A percentile compares a stretch with the other conserved stretches of the same genome.
Evolutionary conservation across 2,888 invertebrate species (phyloP).

Genomic region (Subacronicta megacephala): DNA sequence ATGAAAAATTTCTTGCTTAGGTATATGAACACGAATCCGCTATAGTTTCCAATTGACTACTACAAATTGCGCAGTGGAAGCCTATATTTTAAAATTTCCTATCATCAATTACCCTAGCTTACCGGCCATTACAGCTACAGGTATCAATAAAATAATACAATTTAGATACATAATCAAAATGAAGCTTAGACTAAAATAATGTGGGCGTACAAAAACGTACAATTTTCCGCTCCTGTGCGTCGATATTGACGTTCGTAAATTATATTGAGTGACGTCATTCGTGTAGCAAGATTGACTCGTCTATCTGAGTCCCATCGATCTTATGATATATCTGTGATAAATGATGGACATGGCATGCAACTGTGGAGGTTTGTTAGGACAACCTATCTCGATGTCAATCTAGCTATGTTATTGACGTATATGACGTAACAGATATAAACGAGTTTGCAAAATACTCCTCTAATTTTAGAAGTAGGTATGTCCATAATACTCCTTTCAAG

Average conservation of each 20-base stretch:
- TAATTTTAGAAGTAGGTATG: neutral
- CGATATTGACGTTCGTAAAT: slow-evolving; percentile 55
- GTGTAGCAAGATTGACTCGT: slow-evolving; percentile 73
- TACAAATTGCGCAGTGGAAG: slow-evolving; percentile 31
- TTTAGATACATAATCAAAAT: slow-evolving; percentile 42
- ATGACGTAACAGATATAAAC: slow-evolving; percentile 5
- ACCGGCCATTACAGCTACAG: slow-evolving; percentile 30
- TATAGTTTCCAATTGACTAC: slow-evolving; percentile 28
- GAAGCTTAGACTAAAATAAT: slow-evolving; percentile 47
- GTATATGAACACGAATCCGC: slow-evolving; percentile 9
- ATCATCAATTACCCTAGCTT: slow-evolving; percentile 25
- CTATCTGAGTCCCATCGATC: slow-evolving; percentile 70
- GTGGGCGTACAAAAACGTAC: slow-evolving; percentile 51
- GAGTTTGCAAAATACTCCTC: slow-evolving; percentile 9
- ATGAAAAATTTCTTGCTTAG: slow-evolving; percentile 19
- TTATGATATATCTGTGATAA: slow-evolving; percentile 80
- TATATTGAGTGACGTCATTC: slow-evolving; percentile 49
- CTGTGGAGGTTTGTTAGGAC: slow-evolving; percentile 50
- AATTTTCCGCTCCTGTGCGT: slow-evolving; percentile 60
- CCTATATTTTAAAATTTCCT: slow-evolving; percentile 38
- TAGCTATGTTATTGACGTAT: slow-evolving; percentile 11
- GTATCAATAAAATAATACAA: slow-evolving; percentile 46
- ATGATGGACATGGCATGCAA: slow-evolving; percentile 73
- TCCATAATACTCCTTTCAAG: neutral
- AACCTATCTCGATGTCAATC: slow-evolving; percentile 34